Base-by-base conservation (phyloP, 2,113 vertebrate species). In the Pelobates fuscus region DNA sequence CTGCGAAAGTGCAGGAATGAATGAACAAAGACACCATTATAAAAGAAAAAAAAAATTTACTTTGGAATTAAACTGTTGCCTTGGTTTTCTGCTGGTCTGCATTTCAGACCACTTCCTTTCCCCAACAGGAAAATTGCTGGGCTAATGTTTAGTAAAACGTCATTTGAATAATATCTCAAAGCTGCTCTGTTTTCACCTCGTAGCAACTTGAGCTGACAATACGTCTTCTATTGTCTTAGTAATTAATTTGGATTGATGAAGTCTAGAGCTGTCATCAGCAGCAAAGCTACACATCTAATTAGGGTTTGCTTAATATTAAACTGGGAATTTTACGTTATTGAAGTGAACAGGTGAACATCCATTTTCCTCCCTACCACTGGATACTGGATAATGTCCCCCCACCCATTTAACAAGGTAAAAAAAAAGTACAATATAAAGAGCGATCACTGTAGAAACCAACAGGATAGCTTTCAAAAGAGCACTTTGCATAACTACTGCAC, bases 1-100 rank as follows among this genome's bases (percentile, higher is more conserved):
- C 55, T 77, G 59, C 64, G 58, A 60, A 32, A 46, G 30, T 52
- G 65, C 18, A 77, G 73, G 61, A 32, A 67, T 77, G 55, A 77
- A 77, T 77, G 73, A 68, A 77, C 73, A 77, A 77, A 77, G 64
- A 30, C 20, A 49, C 32, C 61, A 68, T 77, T 77, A 49, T 77
- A 68, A 61, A 77, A 55, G 24, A 76, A 61, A 76, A 60, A 70
- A 72, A 64, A 62, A 26, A 37, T 49, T 77, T 68, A 67, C 60
- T 61, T 59, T 68, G 64, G 57, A 68, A 61, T 55, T 58, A 67
- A 76, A 67, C 67, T 68, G 57, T 68, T 68, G 61, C 65, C 65
- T 32, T 68, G 73, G 73, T 61, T 68, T 30, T 76, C 54, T 52
- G 73, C 41, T 61, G 64, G 37, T 67, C 64, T 77, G 65, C 32